Conservation (phyloP, 2,888 invertebrate genomes). For the Lomographa bimaculata region DNA sequence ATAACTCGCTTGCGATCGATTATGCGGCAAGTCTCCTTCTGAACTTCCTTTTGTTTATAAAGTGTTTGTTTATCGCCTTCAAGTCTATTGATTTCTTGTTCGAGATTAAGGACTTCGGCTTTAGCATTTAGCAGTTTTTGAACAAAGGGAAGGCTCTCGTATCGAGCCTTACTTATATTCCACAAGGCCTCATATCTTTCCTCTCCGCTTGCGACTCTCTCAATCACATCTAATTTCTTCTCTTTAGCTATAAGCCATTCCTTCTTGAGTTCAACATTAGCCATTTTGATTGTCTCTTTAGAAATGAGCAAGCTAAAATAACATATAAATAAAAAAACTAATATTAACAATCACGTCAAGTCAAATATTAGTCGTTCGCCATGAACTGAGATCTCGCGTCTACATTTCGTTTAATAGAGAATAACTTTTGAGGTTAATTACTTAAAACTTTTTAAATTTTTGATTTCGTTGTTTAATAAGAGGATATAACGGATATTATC, state of each 20-base stretch:
- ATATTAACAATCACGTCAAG: too few species aligned
- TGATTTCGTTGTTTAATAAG: too few species aligned
- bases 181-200: slow-evolving; percentile 65
- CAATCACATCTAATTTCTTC: slow-evolving; percentile 44
- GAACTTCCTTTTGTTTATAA: slow-evolving; percentile 42
- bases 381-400: too few species aligned
- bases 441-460: too few species aligned
- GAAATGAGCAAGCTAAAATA: slow-evolving; percentile 53
- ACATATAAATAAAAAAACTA: too few species aligned
- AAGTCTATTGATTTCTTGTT: slow-evolving; percentile 42
- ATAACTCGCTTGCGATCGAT: slow-evolving; percentile 50
- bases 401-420: too few species aligned
- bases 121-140: slow-evolving; percentile 47
- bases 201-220: slow-evolving; percentile 49
- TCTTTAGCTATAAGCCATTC: slow-evolving; percentile 55
- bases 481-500: too few species aligned
- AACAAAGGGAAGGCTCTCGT: slow-evolving; percentile 63
- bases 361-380: too few species aligned
- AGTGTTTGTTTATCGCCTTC: slow-evolving; percentile 43
- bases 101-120: slow-evolving; percentile 39
- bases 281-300: slow-evolving; percentile 52
- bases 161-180: slow-evolving; percentile 55
- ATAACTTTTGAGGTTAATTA: too few species aligned
- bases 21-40: slow-evolving; percentile 37
- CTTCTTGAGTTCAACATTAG: slow-evolving; percentile 61